A percentile compares a stretch with the other conserved stretches of the same genome.
Evolutionary conservation across 2,888 invertebrate genomes (phyloP).

Genomic region (Coremacera marginata): DNA sequence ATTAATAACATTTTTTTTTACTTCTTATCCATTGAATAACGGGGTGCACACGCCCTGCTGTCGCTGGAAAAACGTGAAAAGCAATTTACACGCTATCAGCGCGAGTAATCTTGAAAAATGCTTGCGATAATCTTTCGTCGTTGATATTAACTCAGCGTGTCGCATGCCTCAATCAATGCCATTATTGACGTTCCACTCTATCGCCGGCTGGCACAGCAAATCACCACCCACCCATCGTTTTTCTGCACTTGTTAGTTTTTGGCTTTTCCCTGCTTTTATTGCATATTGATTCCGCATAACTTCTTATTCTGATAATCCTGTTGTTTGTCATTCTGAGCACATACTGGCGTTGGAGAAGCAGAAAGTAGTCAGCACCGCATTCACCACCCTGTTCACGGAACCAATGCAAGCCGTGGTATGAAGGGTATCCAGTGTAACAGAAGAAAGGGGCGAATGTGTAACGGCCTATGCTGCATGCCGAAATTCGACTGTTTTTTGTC

Average conservation of each 20-base stretch:
- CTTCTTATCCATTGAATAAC: background rate
- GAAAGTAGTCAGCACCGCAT: background rate
- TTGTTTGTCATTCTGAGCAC: constrained; percentile 46
- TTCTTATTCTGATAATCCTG: constrained; percentile 48
- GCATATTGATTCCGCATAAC: constrained; percentile 47
- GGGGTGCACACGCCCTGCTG: background rate
- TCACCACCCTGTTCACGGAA: background rate
- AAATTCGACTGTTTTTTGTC: background rate
- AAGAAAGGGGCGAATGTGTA: constrained; percentile 6
- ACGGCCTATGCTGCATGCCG: background rate
- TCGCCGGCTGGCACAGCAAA: constrained; percentile 1
- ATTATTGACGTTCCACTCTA: constrained; percentile 41
- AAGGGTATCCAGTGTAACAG: background rate
- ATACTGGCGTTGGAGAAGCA: background rate
- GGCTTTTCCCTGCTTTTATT: constrained; percentile 28
- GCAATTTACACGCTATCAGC: constrained; percentile 46
- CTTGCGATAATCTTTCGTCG: constrained; percentile 42
- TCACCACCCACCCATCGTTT: background rate
- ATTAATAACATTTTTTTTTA: background rate
- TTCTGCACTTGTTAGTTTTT: constrained; percentile 32
- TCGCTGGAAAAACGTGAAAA: constrained; percentile 24
- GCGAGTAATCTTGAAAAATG: constrained; percentile 43
- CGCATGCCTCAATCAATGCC: constrained; percentile 46
- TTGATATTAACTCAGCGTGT: constrained; percentile 49
- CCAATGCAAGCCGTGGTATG: background rate